Base-by-base conservation (phyloP, 2,888 invertebrate genomes). In the Sepiola atlantica region DNA sequence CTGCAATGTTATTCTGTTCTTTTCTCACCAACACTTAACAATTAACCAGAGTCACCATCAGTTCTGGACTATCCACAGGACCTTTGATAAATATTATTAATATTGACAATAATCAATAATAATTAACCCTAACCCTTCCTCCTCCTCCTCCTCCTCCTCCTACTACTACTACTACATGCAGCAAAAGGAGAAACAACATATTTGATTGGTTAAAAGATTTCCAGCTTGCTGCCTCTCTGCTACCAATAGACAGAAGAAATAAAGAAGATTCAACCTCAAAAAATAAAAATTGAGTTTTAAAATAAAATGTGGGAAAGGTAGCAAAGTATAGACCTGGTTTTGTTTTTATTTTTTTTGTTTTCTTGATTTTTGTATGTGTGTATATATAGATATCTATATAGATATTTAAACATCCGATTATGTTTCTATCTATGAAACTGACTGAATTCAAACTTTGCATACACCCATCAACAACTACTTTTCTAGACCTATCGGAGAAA, bases 221-320 rank as follows among this genome's bases (percentile, higher is more conserved):
- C 45, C 45, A 45, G 45, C 45, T 45, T 45, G 45, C 45, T 24
- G n/a, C 24, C 28, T 77, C 14, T 28, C 77, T 77, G 77, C 77
- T 77, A n/a, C 77, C n/a, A 77, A 77, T 77, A 28, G 77, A 77
- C 28, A 77, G 14, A 77, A 55, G 20, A 20, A 57, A 57, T 24
- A 20, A 57, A 57, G 24, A 21, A 24, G 24, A 24, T 57, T 57
- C 57, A 57, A 57, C 57, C 57, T 57, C 57, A 57, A 57, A 57
- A 57, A 55, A 61, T 45, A 45, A 77, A 77, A 77, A 77, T 28
- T 77, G 77, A 77, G 28, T 77, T 77, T 77, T 14, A 77, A 77
- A 77, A 77, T 77, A 77, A 77, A 77, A 77, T 77, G 77, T 77
- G 77, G 77, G 77, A 77, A 77, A 77, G 77, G 77, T 77, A 77